Evolutionary conservation across 1,140 invertebrate species (phyloP).

Genomic region (Vanessa atalanta): DNA sequence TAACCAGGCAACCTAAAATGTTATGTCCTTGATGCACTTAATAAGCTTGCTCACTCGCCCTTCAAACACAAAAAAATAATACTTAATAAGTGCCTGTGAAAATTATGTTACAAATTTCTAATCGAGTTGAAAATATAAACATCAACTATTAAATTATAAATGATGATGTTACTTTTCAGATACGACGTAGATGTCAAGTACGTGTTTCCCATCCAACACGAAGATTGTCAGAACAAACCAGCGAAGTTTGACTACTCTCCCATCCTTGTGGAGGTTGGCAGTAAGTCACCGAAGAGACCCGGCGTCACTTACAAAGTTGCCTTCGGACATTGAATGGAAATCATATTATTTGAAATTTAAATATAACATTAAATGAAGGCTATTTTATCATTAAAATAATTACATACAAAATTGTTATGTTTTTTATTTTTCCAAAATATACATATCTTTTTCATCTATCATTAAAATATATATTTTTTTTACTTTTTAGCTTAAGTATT

Average conservation of each 20-base stretch:
- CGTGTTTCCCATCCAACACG: slow-evolving; percentile 90
- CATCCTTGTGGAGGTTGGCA: slow-evolving; percentile 60
- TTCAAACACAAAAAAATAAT: too few species aligned
- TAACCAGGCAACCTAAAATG: too few species aligned
- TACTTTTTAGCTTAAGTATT: too few species aligned
- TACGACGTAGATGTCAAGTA: slow-evolving; percentile 91
- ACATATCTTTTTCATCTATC: too few species aligned
- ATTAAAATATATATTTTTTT: too few species aligned
- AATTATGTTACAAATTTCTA: neutral
- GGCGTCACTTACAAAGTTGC: slow-evolving; percentile 62
- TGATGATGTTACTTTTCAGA: slow-evolving; percentile 55
- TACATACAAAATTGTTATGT: too few species aligned
- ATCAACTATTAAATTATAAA: neutral
- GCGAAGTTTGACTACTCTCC: slow-evolving; percentile 55
- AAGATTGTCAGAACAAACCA: slow-evolving; percentile 81
- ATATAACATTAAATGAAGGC: neutral
- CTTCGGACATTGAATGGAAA: slow-evolving; percentile 44
- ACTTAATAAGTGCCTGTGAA: neutral
- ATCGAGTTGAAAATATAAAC: too few species aligned
- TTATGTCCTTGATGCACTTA: too few species aligned
- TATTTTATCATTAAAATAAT: neutral
- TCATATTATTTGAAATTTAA: neutral
- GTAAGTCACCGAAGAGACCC: slow-evolving; percentile 59
- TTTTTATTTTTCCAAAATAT: too few species aligned
- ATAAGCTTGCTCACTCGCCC: too few species aligned